These are phyloP conservation scores for Schrankia costaestrigalis DNA, from an alignment of 2,888 invertebrate species.

Conservation along the genomic window DNA sequence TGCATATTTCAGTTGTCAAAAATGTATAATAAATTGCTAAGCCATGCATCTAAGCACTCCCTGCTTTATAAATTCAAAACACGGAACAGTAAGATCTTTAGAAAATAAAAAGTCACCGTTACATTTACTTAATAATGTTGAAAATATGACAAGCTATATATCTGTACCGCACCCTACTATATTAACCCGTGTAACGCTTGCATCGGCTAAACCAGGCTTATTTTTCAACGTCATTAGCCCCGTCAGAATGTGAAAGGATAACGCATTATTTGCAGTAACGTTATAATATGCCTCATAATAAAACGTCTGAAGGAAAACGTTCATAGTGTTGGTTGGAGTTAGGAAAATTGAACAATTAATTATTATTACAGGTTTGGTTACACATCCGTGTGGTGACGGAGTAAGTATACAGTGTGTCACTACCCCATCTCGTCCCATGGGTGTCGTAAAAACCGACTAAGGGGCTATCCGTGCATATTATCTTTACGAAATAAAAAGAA, in stretches of 20 bases:
- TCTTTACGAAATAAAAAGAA: too few species aligned
- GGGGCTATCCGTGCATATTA: too few species aligned
- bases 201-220: constrained; percentile 48
- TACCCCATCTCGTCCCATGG: too few species aligned
- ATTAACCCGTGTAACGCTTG: constrained; percentile 39
- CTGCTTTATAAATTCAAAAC: constrained; percentile 21
- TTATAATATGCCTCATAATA: constrained; percentile 39
- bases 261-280: constrained; percentile 44
- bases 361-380: too few species aligned
- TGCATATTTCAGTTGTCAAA: constrained; percentile 5
- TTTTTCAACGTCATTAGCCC: constrained; percentile 52
- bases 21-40: constrained; percentile 12
- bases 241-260: constrained; percentile 49
- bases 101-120: constrained; percentile 43
- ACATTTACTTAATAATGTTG: constrained; percentile 42
- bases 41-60: constrained; percentile 13
- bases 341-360: constrained; percentile 20
- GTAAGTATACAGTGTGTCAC: too few species aligned
- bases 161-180: constrained; percentile 41
- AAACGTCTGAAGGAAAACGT: constrained; percentile 30
- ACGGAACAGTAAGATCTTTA: constrained; percentile 22
- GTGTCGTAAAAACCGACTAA: too few species aligned
- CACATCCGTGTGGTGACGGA: too few species aligned
- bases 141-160: constrained; percentile 46
- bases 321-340: constrained; percentile 17